Conservation (phyloP, 2,888 invertebrate genomes). For the Sabatieria punctata region DNA sequence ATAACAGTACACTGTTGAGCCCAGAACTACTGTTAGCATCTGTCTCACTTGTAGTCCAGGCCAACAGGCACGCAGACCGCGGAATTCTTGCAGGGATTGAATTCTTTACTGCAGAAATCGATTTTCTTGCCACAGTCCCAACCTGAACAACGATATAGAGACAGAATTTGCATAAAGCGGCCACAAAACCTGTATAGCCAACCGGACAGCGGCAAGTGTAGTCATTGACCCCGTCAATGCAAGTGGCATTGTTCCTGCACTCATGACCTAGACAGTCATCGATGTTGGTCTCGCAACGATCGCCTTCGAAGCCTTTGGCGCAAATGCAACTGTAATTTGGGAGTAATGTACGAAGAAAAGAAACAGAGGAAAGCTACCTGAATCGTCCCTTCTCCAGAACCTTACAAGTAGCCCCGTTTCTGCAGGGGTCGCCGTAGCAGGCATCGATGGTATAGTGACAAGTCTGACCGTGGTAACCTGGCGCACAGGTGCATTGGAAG, state of each 20-base stretch:
- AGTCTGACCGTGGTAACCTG: constrained; percentile 82
- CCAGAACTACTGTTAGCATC: neutral
- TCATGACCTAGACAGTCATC: constrained; percentile 75
- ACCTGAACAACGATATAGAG: constrained; percentile 40
- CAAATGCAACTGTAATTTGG: constrained; percentile 60
- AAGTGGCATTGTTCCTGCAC: constrained; percentile 87
- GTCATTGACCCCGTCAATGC: constrained; percentile 65
- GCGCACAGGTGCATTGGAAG: constrained; percentile 71
- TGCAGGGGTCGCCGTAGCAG: constrained; percentile 92
- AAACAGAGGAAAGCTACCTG: constrained; percentile 42
- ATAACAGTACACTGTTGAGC: too few relatives aligned
- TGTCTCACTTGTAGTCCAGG: neutral
- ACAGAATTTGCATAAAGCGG: neutral
- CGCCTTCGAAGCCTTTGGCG: constrained; percentile 73
- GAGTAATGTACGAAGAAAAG: too few relatives aligned
- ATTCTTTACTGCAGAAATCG: constrained; percentile 73
- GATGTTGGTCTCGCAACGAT: constrained; percentile 83
- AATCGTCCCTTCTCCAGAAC: constrained; percentile 86
- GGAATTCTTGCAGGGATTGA: constrained; percentile 85
- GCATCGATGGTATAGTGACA: constrained; percentile 94
- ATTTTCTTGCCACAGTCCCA: constrained; percentile 81
- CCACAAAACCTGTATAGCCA: constrained; percentile 57
- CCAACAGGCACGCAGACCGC: constrained; percentile 51
- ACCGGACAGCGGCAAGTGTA: constrained; percentile 73
- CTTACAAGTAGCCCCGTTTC: constrained; percentile 70